Conservation (phyloP, 2,797 vertebrate species). For the Coracias cyanogaster region DNA sequence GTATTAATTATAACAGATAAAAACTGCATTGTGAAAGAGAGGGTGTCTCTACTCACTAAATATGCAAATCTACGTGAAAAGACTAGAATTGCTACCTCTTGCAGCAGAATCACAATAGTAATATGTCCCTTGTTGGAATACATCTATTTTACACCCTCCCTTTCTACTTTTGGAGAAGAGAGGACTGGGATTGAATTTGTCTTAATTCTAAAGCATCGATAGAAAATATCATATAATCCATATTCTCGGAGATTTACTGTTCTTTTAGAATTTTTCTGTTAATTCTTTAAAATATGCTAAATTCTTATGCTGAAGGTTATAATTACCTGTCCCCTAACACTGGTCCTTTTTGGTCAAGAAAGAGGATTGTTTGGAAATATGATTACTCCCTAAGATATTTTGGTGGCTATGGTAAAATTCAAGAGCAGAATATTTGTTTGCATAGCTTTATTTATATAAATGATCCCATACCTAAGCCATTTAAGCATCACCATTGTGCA, state of each 20-base stretch:
- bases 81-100: not conserved
- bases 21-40: not conserved
- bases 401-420: constrained; percentile 9
- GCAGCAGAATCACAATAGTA: not conserved
- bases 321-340: not conserved
- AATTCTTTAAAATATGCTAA: not conserved
- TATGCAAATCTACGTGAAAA: not conserved
- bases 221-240: not conserved
- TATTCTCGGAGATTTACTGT: not conserved
- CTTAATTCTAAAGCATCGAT: not conserved
- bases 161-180: not conserved
- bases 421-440: constrained; percentile 18
- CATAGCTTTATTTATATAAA: constrained; percentile 32
- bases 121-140: constrained; percentile 5
- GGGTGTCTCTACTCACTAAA: not conserved
- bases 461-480: not conserved
- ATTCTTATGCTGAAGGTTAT: not conserved
- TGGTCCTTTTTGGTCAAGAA: constrained; percentile 1
- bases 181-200: not conserved
- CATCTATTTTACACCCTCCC: not conserved
- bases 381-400: not conserved
- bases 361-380: not conserved
- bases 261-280: not conserved
- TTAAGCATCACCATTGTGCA: not conserved
- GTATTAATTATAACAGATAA: not conserved